A percentile compares a stretch with the other conserved stretches of the same genome.
phyloP scores from a whole-genome alignment of 2,113 vertebrate species.

The Silurus asotus region DNA sequence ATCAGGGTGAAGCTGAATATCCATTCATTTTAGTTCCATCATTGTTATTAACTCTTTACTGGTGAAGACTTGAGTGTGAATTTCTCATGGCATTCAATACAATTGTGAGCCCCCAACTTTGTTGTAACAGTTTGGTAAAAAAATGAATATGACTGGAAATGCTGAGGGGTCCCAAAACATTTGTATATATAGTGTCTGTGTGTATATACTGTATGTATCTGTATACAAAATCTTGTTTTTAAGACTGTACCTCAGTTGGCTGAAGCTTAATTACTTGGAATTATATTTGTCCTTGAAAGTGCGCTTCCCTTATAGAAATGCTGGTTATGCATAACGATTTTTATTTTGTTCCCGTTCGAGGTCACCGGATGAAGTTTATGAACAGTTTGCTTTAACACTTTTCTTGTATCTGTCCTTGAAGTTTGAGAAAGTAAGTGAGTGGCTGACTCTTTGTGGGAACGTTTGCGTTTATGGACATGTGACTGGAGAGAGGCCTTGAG shows the following conservation, averaged over 20 bases:
- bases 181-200: neutral
- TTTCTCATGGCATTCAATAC: too few relatives aligned
- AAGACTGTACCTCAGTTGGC: neutral
- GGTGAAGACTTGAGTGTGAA: too few relatives aligned
- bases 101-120: too few relatives aligned
- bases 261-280: conserved; percentile 33
- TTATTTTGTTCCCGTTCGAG: neutral
- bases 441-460: conserved; percentile 15
- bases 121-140: too few relatives aligned
- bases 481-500: conserved; percentile 39
- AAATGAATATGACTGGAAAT: too few relatives aligned
- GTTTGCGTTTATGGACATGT: conserved; percentile 9
- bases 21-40: too few relatives aligned
- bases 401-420: conserved; percentile 30
- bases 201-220: neutral
- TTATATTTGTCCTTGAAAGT: neutral
- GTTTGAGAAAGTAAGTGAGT: neutral
- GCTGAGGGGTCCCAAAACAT: too few relatives aligned
- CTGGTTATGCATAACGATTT: neutral
- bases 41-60: too few relatives aligned
- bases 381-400: neutral
- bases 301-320: neutral
- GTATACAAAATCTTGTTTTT: neutral
- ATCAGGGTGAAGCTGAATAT: too few relatives aligned
- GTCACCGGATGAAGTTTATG: neutral